Conservation (phyloP, 2,888 invertebrate genomes). For the Orthosia incerta region DNA sequence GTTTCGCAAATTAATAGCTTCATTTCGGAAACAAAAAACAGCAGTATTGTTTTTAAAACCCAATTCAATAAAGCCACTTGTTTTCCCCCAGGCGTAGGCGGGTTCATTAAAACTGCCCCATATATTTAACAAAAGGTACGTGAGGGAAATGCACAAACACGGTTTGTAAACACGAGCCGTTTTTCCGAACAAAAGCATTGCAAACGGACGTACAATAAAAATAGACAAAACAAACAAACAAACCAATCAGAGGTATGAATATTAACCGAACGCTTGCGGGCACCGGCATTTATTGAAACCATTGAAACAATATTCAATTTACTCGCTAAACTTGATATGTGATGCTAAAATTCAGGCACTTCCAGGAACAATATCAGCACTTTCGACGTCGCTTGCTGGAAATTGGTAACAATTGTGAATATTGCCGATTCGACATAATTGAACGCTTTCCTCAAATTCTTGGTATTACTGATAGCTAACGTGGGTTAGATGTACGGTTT, state of each 20-base stretch:
- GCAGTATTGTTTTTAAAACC: slow-evolving; percentile 30
- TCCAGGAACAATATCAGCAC: slow-evolving; percentile 7
- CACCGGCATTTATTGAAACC: slow-evolving; percentile 36
- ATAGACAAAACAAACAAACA: slow-evolving; percentile 49
- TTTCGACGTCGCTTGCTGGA: neutral
- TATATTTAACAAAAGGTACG: slow-evolving; percentile 51
- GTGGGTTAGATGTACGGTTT: too few species aligned
- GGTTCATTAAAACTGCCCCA: slow-evolving; percentile 50
- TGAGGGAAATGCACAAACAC: slow-evolving; percentile 49
- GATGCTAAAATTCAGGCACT: neutral
- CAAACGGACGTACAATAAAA: slow-evolving; percentile 39
- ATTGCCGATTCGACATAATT: neutral
- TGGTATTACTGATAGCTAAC: neutral
- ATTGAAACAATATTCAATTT: slow-evolving; percentile 40
- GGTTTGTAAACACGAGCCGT: slow-evolving; percentile 35
- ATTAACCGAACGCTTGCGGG: slow-evolving; percentile 24
- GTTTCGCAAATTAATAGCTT: neutral
- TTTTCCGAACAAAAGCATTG: slow-evolving; percentile 27
- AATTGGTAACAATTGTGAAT: neutral
- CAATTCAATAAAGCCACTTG: slow-evolving; percentile 41
- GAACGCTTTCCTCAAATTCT: neutral
- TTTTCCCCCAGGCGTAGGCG: slow-evolving; percentile 32
- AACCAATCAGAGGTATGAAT: slow-evolving; percentile 55
- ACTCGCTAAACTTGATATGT: slow-evolving; percentile 21
- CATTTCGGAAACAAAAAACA: slow-evolving; percentile 40